phyloP scores from a whole-genome alignment of 2,797 vertebrate genomes.

The Knipowitschia caucasica region DNA sequence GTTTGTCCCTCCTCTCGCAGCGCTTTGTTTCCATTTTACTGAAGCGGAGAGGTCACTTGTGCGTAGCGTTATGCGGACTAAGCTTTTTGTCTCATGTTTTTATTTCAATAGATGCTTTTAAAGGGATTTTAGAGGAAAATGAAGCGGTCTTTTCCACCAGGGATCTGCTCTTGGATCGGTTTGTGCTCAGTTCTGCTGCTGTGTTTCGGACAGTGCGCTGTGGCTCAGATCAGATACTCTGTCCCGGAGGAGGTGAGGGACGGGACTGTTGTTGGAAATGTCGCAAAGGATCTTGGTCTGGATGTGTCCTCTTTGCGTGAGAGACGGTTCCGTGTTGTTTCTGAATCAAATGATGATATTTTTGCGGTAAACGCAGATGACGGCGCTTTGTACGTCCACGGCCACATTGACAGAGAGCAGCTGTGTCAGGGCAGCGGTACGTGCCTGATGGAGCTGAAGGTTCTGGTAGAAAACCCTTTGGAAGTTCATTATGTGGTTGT shows the following conservation, averaged over 20 bases:
- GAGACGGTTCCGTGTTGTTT: constrained; percentile 70
- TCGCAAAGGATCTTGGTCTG: constrained; percentile 77
- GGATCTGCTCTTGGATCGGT: constrained; percentile 26
- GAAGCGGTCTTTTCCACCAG: constrained; percentile 28
- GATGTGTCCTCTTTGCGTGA: constrained; percentile 63
- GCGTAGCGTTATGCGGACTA: neutral
- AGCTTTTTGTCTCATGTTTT: too few species aligned
- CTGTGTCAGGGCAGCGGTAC: constrained; percentile 59
- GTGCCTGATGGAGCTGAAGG: constrained; percentile 73
- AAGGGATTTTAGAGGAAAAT: constrained; percentile 19
- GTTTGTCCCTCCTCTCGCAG: neutral
- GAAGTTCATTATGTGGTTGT: constrained; percentile 74
- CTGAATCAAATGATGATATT: constrained; percentile 58
- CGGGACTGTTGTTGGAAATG: constrained; percentile 73
- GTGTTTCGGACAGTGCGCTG: constrained; percentile 29
- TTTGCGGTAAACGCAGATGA: constrained; percentile 75
- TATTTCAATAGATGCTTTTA: neutral
- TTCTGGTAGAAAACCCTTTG: constrained; percentile 75
- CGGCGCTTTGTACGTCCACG: constrained; percentile 69
- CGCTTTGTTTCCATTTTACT: neutral
- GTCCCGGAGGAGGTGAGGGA: constrained; percentile 71
- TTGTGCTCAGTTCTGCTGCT: constrained; percentile 31
- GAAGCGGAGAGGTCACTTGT: neutral
- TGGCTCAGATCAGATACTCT: constrained; percentile 71
- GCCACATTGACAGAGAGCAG: constrained; percentile 70